Evolutionary conservation across 2,113 vertebrate genomes (phyloP).

Genomic region (Leptobrachium ailaonicum): DNA sequence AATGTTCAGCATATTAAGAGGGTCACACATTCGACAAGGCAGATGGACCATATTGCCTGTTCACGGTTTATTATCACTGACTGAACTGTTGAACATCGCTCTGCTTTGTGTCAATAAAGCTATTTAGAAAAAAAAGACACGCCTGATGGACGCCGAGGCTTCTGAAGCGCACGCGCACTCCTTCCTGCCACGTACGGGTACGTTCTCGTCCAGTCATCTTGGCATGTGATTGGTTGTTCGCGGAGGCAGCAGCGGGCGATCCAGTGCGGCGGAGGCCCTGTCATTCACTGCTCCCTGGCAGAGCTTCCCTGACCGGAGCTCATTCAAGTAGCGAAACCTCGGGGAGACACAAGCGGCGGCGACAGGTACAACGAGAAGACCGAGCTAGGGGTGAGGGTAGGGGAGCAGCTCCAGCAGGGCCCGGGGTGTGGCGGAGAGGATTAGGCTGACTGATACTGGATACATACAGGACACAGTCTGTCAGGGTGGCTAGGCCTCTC

Average conservation of each 20-base stretch:
- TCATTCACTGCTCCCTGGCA: conserved; percentile 13
- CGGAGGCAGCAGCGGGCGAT: conserved; percentile 8
- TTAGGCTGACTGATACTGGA: no score
- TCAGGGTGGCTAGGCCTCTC: no score
- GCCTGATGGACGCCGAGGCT: background rate
- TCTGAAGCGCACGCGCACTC: conserved; percentile 6
- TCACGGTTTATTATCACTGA: no score
- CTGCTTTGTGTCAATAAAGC: background rate
- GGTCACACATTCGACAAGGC: no score
- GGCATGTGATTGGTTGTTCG: conserved; percentile 4
- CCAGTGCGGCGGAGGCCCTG: background rate
- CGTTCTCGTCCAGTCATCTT: conserved; percentile 4
- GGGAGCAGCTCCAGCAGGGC: background rate
- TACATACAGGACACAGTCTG: no score
- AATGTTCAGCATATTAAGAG: no score
- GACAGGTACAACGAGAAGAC: background rate
- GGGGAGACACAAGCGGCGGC: conserved; percentile 11
- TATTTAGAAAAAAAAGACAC: background rate
- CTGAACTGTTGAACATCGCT: no score
- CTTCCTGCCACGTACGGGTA: conserved; percentile 36
- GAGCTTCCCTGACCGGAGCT: background rate
- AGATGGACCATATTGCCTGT: no score
- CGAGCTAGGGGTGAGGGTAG: background rate
- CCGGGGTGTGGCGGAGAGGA: conserved; percentile 21
- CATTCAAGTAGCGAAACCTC: background rate